Evolutionary conservation across 2,888 invertebrate species (phyloP).

Genomic region (Caenorhabditis zanzibari): DNA sequence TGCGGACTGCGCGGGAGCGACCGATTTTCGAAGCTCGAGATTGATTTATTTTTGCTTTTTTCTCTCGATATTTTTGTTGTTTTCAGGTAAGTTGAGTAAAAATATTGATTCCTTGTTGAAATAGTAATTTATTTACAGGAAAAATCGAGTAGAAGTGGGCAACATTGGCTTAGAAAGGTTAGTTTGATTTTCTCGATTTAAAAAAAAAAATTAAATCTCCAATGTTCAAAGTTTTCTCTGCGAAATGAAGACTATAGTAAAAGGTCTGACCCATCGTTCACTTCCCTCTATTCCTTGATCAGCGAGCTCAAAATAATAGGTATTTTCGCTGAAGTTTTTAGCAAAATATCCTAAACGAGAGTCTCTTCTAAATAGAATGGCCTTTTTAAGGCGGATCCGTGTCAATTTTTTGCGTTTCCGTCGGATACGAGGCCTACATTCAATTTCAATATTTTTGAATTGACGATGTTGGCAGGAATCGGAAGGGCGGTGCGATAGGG

Average conservation of each 20-base stretch:
- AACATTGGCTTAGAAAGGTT: background rate
- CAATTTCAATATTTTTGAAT: background rate
- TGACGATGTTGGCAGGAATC: conserved; percentile 24
- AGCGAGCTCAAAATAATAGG: conserved; percentile 8
- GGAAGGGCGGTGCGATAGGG: conserved; percentile 14
- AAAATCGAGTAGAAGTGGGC: too few relatives aligned
- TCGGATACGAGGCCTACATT: conserved; percentile 48
- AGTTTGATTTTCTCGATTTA: background rate
- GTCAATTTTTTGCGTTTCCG: conserved; percentile 44
- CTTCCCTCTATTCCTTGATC: background rate
- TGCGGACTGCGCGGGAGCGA: conserved; percentile 7
- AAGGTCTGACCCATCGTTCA: conserved; percentile 44
- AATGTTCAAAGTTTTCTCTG: conserved; percentile 2
- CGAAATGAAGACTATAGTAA: conserved; percentile 62
- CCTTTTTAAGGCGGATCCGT: conserved; percentile 49
- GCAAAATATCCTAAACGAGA: conserved; percentile 9
- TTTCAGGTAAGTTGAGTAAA: too few relatives aligned
- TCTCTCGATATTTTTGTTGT: background rate
- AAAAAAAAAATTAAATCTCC: background rate
- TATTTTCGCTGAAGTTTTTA: background rate
- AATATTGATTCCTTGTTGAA: background rate
- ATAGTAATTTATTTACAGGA: too few relatives aligned
- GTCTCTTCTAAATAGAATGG: conserved; percentile 28
- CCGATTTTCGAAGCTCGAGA: background rate
- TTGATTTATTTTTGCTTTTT: background rate